Percentiles rank a stretch among this genome's conserved stretches.
Evolutionary conservation across 2,113 vertebrate genomes (phyloP).

Genomic region (Hippocampus zosterae): DNA sequence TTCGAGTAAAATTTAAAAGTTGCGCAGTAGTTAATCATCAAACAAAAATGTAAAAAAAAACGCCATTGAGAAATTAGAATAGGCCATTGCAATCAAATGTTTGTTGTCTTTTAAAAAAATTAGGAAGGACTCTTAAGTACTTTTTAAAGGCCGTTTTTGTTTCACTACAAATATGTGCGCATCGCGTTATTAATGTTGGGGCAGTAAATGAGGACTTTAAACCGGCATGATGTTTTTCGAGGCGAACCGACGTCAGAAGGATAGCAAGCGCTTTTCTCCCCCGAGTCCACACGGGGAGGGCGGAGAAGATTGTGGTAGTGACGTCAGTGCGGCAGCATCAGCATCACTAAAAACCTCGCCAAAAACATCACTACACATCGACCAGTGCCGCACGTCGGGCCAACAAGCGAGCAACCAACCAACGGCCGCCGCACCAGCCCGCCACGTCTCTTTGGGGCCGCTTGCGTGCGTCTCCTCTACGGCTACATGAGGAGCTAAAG

Average conservation of each 20-base stretch:
- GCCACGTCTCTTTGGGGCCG: background rate
- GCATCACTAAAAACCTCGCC: background rate
- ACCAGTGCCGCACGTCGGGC: background rate
- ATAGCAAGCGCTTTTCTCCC: background rate
- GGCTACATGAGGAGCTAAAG: slow-evolving; percentile 48
- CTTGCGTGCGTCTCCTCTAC: background rate
- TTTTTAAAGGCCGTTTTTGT: too few species aligned
- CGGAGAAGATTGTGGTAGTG: background rate
- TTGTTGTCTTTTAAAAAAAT: too few species aligned
- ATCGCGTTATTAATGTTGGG: too few species aligned
- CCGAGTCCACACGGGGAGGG: background rate
- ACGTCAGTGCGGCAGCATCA: slow-evolving; percentile 7
- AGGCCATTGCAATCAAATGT: too few species aligned
- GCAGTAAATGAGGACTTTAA: too few species aligned
- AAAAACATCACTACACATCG: background rate
- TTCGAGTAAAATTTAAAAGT: too few species aligned
- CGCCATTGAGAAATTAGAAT: too few species aligned
- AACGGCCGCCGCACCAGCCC: background rate
- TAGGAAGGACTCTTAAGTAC: too few species aligned
- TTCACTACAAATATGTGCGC: too few species aligned
- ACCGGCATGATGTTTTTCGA: too few species aligned
- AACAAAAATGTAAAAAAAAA: too few species aligned
- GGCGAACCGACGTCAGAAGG: background rate
- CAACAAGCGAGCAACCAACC: background rate
- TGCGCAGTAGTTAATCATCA: too few species aligned